phyloP scores from a whole-genome alignment of 2,797 vertebrate genomes.

The Okamejei kenojei region DNA sequence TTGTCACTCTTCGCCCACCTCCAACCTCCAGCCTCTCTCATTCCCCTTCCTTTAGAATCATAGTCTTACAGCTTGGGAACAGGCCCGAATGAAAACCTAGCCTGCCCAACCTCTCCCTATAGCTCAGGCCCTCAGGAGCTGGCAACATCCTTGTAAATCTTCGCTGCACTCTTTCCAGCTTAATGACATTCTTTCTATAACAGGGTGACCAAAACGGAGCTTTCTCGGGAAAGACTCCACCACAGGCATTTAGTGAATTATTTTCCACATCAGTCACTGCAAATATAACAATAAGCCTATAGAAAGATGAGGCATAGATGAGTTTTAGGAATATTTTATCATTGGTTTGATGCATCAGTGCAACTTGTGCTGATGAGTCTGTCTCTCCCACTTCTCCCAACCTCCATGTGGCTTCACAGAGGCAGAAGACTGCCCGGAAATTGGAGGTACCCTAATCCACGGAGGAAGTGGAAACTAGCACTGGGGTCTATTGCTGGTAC shows the following conservation, averaged over 20 bases:
- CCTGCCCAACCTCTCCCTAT: too few species aligned
- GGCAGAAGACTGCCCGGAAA: too few species aligned
- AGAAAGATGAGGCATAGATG: not conserved
- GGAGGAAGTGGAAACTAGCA: not conserved
- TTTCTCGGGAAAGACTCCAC: not conserved
- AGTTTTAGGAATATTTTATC: not conserved
- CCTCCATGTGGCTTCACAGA: too few species aligned
- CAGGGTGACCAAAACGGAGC: too few species aligned
- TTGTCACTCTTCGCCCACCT: not conserved
- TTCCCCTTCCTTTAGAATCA: too few species aligned
- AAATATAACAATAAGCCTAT: not conserved
- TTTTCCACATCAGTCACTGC: too few species aligned
- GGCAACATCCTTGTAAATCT: too few species aligned
- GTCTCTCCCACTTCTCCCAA: not conserved
- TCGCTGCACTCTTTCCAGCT: too few species aligned
- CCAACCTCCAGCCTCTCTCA: not conserved
- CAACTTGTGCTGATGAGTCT: not conserved
- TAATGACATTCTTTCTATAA: too few species aligned
- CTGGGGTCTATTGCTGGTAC: not conserved
- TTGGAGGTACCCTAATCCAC: not conserved
- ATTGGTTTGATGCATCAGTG: not conserved
- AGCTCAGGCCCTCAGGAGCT: too few species aligned
- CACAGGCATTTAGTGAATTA: not conserved
- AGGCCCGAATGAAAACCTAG: too few species aligned
- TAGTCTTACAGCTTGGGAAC: too few species aligned